These are phyloP conservation scores for Piaya cayana DNA, from an alignment of 2,113 vertebrate species.

Conservation along the genomic window DNA sequence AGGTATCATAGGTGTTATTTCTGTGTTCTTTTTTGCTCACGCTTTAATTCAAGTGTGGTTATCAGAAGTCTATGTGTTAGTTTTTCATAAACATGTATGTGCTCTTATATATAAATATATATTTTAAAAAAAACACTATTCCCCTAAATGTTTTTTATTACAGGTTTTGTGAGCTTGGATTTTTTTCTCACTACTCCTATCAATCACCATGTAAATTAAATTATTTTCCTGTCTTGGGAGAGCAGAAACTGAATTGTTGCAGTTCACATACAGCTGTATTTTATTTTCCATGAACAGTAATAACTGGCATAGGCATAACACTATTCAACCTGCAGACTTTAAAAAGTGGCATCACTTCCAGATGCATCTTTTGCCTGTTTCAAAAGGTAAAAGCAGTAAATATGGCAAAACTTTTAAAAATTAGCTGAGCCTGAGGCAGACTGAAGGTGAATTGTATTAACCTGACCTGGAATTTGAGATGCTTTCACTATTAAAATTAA, in stretches of 20 bases:
- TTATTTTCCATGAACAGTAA: background rate
- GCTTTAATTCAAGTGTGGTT: slow-evolving; percentile 12
- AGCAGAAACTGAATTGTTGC: background rate
- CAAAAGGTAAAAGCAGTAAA: background rate
- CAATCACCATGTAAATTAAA: background rate
- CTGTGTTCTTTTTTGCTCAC: background rate
- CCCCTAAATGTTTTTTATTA: background rate
- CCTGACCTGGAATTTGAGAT: background rate
- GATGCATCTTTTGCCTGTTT: background rate
- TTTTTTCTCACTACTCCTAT: background rate
- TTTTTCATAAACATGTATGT: background rate
- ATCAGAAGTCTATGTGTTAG: background rate
- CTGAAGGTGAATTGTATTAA: background rate
- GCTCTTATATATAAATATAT: background rate
- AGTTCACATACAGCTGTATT: background rate
- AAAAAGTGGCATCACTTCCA: background rate
- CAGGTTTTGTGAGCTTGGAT: background rate
- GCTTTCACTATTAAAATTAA: background rate
- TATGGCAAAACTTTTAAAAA: background rate
- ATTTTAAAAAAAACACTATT: background rate
- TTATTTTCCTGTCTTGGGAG: background rate
- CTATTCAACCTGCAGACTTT: background rate
- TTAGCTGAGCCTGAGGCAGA: background rate
- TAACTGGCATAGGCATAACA: background rate
- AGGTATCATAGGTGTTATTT: background rate